Percentiles rank a stretch among this genome's conserved stretches.
phyloP scores from a whole-genome alignment of 2,888 invertebrate genomes.

The Nomada lathburiana region DNA sequence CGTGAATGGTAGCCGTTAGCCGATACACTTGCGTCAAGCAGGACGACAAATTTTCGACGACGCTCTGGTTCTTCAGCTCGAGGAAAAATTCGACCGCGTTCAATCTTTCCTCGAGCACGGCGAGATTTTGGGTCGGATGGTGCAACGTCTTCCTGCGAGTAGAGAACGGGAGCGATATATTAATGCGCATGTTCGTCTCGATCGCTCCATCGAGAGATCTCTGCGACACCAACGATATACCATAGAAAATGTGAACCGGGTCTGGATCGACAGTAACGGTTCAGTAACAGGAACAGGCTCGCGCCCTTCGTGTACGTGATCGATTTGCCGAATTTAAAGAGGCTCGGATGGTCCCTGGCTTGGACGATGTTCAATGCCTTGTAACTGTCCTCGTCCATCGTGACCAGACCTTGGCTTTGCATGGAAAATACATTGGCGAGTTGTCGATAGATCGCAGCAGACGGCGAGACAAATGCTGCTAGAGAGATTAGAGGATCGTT shows the following conservation, averaged over 20 bases:
- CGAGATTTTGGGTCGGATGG: conserved; percentile 89
- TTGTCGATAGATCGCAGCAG: conserved; percentile 3
- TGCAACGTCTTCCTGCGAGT: conserved; percentile 88
- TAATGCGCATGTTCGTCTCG: neutral
- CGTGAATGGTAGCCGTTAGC: conserved; percentile 70
- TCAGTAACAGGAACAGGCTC: conserved; percentile 90
- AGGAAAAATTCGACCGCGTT: conserved; percentile 90
- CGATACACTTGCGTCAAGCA: conserved; percentile 73
- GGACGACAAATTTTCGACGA: conserved; percentile 85
- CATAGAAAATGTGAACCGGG: conserved; percentile 88
- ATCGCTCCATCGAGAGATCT: neutral
- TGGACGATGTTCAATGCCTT: conserved; percentile 92
- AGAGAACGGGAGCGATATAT: neutral
- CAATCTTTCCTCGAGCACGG: conserved; percentile 87
- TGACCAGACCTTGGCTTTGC: conserved; percentile 88
- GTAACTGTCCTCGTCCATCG: conserved; percentile 90
- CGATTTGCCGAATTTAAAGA: conserved; percentile 88
- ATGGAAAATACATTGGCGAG: neutral
- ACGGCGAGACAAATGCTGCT: conserved; percentile 54
- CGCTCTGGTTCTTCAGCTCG: conserved; percentile 87
- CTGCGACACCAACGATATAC: conserved; percentile 80
- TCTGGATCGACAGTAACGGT: conserved; percentile 88
- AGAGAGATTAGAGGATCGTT: neutral
- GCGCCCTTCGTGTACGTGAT: conserved; percentile 88
- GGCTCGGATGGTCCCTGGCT: conserved; percentile 89